Base-by-base conservation (phyloP, 2,888 invertebrate species). In the Scrobipalpa costella region DNA sequence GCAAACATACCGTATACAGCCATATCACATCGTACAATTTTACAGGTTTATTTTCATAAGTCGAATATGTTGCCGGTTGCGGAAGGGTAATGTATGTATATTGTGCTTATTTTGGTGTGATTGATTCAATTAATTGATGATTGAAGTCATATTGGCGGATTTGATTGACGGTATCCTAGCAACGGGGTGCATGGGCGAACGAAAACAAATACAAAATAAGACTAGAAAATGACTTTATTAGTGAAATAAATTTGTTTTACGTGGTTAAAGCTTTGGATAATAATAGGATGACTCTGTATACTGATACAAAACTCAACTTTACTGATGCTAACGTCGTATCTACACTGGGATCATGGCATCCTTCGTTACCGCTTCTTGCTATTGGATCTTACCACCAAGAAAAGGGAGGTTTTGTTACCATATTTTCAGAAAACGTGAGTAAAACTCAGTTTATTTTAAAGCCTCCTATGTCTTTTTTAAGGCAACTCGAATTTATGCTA, bases 331-430 rank as follows among this genome's bases (percentile, higher is more conserved):
- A 95, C 78, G 94, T 96, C n/a, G 94, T 97, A 61, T 95, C 95
- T 68, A 95, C 96, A n/a, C 93, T 94, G 69, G 94, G 96, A 63
- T 93, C 94, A 66, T 98, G 98, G 98, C 98, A 98, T 84, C 93
- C 94, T 36, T 94, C 94, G 66, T 93, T 95, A 70, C 95, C 97
- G 0, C 85, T 98, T 44, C 88, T 98, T 59, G 98, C 98, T 19
- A 94, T 98, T 6, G 96, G 97, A 7, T 95, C 97, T 2, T 97
- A 95, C 81, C 96, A 95, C 72, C 97, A 97, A 82, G 96, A 97
- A 70, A 95, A 95, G 76, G 98, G 98, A 33, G 98, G 98, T 68
- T 95, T 95, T 69, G 96, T 98, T 3, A 96, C 95, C 47, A 94
- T 98, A 71, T 98, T 96, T 79, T 95, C 97, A 77, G 98, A 98